phyloP scores from a whole-genome alignment of 1,140 invertebrate genomes.

The Brachionus sp. region DNA sequence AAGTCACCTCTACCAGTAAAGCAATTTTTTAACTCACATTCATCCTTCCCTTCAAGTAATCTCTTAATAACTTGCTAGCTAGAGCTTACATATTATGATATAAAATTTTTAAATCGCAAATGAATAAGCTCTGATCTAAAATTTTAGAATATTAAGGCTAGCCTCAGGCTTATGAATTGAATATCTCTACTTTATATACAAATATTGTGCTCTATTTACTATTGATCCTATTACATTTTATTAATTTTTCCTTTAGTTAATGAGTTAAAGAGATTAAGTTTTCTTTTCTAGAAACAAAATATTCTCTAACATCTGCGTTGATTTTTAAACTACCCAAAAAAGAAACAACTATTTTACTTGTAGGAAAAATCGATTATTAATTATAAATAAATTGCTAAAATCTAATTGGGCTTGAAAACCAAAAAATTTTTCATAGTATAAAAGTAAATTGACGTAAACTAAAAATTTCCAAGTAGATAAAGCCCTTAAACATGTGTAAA shows the following conservation, averaged over 20 bases:
- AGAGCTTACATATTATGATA: not conserved
- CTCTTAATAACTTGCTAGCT: too few relatives aligned
- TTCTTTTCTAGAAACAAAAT: not conserved
- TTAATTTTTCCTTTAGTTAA: not conserved
- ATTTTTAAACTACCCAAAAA: not conserved
- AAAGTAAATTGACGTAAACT: not conserved
- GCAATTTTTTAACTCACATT: too few relatives aligned
- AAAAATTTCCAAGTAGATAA: not conserved
- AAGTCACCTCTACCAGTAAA: too few relatives aligned
- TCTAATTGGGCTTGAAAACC: not conserved
- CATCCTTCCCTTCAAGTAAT: too few relatives aligned
- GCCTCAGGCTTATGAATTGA: not conserved
- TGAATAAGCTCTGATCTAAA: not conserved
- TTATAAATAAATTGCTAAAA: not conserved
- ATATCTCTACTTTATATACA: not conserved
- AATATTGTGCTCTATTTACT: not conserved
- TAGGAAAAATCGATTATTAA: not conserved
- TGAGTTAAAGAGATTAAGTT: not conserved
- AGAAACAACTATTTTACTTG: not conserved
- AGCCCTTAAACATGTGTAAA: not conserved
- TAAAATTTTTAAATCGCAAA: not conserved
- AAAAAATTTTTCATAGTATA: not conserved
- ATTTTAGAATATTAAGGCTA: not conserved
- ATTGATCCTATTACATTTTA: not conserved
- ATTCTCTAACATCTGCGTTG: not conserved